Evolutionary conservation across 2,113 vertebrate species (phyloP), one percentile per base, ranked within the genome.

Genomic region (Grantiella picta): DNA sequence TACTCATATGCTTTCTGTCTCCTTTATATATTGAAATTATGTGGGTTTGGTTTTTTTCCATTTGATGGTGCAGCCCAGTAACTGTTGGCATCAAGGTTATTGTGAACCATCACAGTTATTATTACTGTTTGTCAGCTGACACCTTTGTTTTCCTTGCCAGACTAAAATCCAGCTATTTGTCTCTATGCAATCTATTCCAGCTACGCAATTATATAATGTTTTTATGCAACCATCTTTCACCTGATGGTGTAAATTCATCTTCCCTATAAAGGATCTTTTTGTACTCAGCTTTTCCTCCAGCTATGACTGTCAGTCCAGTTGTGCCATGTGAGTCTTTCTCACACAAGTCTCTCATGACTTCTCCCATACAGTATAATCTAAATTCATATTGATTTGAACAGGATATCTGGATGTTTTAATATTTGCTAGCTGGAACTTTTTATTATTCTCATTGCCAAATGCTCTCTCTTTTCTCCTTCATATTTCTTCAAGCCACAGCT

Each of bases 21-120:
- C 89, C 92, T 91, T 96, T 93, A 88, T 93, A 61, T 91, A 96
- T 84, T 95, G 89, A 91, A 96, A 95, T 95, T 4, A 68, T 91
- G 91, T 64, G 86, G 56, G 72, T 54, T 92, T 90, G 38, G 2
- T 4, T 71, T 82, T 91, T 87, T 92, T 77, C 56, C 56, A 63
- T 81, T 92, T 93, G 47, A 64, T 86, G 42, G 50, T 86, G 31
- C 71, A 90, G 64, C 61, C 47, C 90, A 95, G 53, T 89, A 53
- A 73, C 79, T 82, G 57, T 57, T 93, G 85, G 75, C 93, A 93
- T 89, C 42, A n/a, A 71, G 71, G 65, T 88, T 82, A 81, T 47
- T 90, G 71, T 84, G 80, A 93, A 54, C 72, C 52, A 89, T 38
- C 84, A 89, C 0, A 12, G 61, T 85, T 84, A 63, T 87, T 93